Conservation (phyloP, 2,113 vertebrate genomes). For the Lagopus muta region DNA sequence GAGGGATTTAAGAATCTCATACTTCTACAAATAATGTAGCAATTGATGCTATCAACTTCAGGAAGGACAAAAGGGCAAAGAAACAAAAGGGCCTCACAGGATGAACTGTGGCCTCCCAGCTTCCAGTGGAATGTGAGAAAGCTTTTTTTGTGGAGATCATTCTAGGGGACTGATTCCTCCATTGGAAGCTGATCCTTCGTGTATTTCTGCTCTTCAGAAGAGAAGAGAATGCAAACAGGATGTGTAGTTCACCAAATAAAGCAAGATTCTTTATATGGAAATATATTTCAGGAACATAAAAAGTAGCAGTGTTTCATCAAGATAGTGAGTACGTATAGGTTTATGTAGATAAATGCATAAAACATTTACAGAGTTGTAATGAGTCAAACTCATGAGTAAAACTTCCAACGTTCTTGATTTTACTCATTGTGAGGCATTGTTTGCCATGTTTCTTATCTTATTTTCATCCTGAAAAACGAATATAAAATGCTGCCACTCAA, state of each 20-base stretch:
- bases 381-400: background rate
- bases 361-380: background rate
- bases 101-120: background rate
- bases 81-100: background rate
- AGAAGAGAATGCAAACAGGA: background rate
- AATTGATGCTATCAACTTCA: constrained; percentile 26
- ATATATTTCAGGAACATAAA: background rate
- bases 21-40: too few relatives aligned
- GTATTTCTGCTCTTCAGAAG: background rate
- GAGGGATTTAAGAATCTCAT: constrained; percentile 38
- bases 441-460: background rate
- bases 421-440: background rate
- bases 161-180: background rate
- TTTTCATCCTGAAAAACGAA: background rate
- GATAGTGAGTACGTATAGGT: background rate
- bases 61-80: background rate
- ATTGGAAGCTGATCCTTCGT: background rate
- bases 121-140: background rate
- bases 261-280: too few relatives aligned
- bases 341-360: background rate
- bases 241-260: background rate
- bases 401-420: background rate
- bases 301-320: background rate
- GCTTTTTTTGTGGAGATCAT: background rate
- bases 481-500: background rate